Base-by-base conservation (phyloP, 2,113 vertebrate species). In the Lampris megalopsis region DNA sequence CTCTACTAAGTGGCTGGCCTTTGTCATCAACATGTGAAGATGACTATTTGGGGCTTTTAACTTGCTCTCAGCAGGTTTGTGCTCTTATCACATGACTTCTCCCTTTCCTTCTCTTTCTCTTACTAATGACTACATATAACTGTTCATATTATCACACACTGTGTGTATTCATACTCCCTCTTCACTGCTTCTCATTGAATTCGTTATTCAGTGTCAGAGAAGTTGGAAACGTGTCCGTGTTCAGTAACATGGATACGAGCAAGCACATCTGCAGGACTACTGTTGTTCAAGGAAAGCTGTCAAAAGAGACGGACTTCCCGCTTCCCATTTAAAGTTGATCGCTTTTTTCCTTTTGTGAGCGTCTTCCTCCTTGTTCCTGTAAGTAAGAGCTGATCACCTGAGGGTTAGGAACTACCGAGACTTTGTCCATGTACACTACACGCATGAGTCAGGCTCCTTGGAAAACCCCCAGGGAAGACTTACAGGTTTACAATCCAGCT, bases 391-490 rank as follows among this genome's bases (percentile, higher is more conserved):
- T 11, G 47, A 35, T 65, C 42, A 65, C 61, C 50, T 73, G 72
- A 9, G 53, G 4, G 42, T 61, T 11, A 54, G 50, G 48, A 54
- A 62, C 6, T 6, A 6, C 41, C 45, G 11, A 11, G 53, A 36
- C 52, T 40, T 66, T 52, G 24, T 53, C 38, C 40, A 43, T 43
- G 59, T 38, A 52, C 7, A n/a, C 9, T 38, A 52, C 7, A n/a
- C 9, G 48, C 48, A 40, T 63, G 59, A 62, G 69, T 53, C 48
- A 72, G 36, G 11, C 43, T 41, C 48, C 54, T 52, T 48, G 68
- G 71, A 78, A 90, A 87, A 64, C 38, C 47, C 87, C 75, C 63
- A 3, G 43, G 47, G 48, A 54, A 52, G 75, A 9, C 65, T 47
- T 45, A 5, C 58, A 63, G 45, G 6, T 41, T 8, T 61, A 58